Evolutionary conservation across 2,888 invertebrate species (phyloP), one percentile per base, ranked within the genome.

Genomic region (Herminia tarsipennalis): DNA sequence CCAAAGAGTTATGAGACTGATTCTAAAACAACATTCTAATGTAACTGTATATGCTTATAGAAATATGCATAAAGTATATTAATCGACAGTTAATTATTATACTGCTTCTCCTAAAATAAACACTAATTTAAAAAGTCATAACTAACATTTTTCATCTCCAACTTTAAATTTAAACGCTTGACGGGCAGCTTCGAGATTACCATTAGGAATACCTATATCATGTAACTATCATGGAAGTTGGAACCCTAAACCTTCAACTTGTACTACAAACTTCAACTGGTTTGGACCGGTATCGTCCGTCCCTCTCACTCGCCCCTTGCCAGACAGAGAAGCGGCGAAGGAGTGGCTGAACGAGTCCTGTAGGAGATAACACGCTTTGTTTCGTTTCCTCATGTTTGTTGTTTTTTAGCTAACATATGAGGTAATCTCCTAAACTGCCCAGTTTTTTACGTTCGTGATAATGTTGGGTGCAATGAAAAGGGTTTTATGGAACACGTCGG

Each of bases 291-390:
- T 52, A 45, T 38, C 13, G 17, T 16, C 16, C 20, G 22, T 65
- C 64, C 35, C 63, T 28, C 34, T 70, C 61, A 6, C 16, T 14
- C 46, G 0, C 16, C 0, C 8, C 5, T 20, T 1, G 56, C 17
- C 38, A 6, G 60, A 63, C 44, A 0, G 64, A 32, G 68, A 68
- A 25, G 18, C 46, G 9, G 1, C 28, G 22, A 34, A 35, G 53
- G 48, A 58, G 60, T 56, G 59, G 61, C 47, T 42, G 45, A 42
- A 49, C 71, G 25, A 36, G 56, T 56, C 62, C 58, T 59, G 48
- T 30, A 59, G 53, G 56, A 66, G 47, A 46, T 40, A 41, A 40
- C 41, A 35, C 35, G 47, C 57, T 53, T 56, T 56, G 57, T 54
- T 32, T 50, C 29, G 30, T 40, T 12, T 28, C 14, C n/a, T 34